Evolutionary conservation across 2,113 vertebrate genomes (phyloP).

Genomic region (Dryoscopus gambensis): DNA sequence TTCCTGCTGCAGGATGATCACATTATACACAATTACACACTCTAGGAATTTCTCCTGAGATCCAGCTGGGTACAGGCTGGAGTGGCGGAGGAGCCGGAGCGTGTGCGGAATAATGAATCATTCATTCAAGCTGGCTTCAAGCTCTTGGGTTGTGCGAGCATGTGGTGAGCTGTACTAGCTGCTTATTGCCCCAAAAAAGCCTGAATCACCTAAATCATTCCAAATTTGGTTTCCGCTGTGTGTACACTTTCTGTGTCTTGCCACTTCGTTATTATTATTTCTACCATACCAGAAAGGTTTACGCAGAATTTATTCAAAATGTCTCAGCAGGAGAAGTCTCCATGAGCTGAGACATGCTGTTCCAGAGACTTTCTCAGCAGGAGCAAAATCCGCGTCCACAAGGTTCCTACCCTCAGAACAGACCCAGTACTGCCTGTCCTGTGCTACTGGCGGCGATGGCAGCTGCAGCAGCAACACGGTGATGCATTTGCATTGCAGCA

Average conservation of each 20-base stretch:
- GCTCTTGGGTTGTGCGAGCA: background rate
- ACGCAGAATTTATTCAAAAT: background rate
- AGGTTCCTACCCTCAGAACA: background rate
- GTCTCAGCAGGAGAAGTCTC: background rate
- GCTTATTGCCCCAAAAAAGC: background rate
- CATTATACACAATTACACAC: slow-evolving; percentile 38
- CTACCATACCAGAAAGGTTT: background rate
- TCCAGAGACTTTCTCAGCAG: background rate
- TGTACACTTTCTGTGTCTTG: background rate
- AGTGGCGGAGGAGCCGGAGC: background rate
- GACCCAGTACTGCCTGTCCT: background rate
- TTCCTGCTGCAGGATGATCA: slow-evolving; percentile 38
- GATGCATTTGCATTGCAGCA: background rate
- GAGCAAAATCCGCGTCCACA: background rate
- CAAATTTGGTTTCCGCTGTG: background rate
- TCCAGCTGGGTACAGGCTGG: slow-evolving; percentile 18
- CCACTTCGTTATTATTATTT: background rate
- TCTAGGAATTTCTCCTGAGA: slow-evolving; percentile 50
- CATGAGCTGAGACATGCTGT: rapidly evolving
- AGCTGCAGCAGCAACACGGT: background rate
- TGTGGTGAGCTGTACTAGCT: background rate
- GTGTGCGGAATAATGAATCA: background rate
- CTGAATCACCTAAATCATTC: background rate
- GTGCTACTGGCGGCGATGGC: background rate
- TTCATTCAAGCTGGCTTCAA: background rate